Base-by-base conservation (phyloP, 2,888 invertebrate species). In the Troides oblongomaculatus region DNA sequence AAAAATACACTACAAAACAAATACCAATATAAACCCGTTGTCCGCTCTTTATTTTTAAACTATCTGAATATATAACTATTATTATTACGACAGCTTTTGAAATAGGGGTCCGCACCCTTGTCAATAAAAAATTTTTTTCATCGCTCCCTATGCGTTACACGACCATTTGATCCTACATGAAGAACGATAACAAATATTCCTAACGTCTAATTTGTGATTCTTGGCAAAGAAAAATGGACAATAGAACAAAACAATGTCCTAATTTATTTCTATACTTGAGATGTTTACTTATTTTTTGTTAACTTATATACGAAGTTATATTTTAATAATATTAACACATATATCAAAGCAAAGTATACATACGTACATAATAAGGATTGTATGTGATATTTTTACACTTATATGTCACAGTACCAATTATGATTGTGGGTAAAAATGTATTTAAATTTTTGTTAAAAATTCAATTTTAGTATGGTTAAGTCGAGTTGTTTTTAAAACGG, bases 41-140 rank as follows among this genome's bases (percentile, higher is more conserved):
- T 58, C n/a, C 23, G 21, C 21, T 36, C 39, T 25, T 50, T 30
- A 14, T 50, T 39, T 63, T 23, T 60, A 30, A 68, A 64, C 68
- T 59, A 64, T 60, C 62, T 43, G 58, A 80, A 77, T 79, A 39
- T 81, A 80, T 81, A 82, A 81, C 79, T 78, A 80, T 80, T 84
- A 83, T 85, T 86, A 84, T 85, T 82, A 80, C 74, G 79, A 76
- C 72, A 75, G 75, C 50, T 79, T 78, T 76, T 73, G 73, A 79
- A 79, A 75, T 79, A 74, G 80, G 87, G 84, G 83, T 79, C 82
- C 82, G 79, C 79, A 75, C 81, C 83, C 82, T 80, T 77, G 75
- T 77, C 77, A 81, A 82, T 82, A 79, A 77, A 79, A 78, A 71
- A 74, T 79, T 82, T 81, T 81, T 82, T 81, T 81, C 77, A 79